Evolutionary conservation across 64 coral and sea anemone species (phyloP).

Genomic region (Astreopora myriophthalma): DNA sequence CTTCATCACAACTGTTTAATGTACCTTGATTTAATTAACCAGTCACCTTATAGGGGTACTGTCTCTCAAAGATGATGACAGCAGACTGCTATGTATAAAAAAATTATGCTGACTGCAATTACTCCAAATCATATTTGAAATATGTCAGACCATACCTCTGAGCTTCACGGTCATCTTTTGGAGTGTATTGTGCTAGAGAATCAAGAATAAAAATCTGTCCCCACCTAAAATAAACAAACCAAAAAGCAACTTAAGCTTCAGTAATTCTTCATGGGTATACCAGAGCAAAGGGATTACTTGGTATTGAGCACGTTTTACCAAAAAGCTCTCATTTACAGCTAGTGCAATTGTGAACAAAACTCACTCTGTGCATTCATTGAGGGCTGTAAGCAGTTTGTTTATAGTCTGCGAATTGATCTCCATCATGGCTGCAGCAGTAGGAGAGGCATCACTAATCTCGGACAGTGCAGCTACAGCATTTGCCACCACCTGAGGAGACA

Average conservation of each 20-base stretch:
- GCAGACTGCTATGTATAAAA: too few relatives aligned
- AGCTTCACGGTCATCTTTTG: slow-evolving; percentile 96
- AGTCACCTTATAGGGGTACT: too few relatives aligned
- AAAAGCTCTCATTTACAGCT: too few relatives aligned
- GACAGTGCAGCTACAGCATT: slow-evolving; percentile 97
- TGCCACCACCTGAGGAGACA: slow-evolving; percentile 82
- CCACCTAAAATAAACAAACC: slow-evolving; percentile 66
- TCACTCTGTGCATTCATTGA: slow-evolving; percentile 99
- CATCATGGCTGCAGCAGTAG: slow-evolving; percentile 92
- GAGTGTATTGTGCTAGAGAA: slow-evolving; percentile 93
- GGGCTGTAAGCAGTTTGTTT: slow-evolving; percentile 93
- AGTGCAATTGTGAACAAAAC: neutral
- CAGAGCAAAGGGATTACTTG: neutral
- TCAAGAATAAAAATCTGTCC: slow-evolving; percentile 99
- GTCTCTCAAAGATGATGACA: too few relatives aligned
- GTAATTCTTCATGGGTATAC: too few relatives aligned
- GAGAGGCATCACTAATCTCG: slow-evolving; percentile 95
- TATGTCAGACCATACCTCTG: slow-evolving; percentile 62
- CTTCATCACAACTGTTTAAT: too few relatives aligned
- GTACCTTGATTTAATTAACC: too few relatives aligned
- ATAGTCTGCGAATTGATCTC: slow-evolving; percentile 98
- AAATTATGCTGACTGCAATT: neutral
- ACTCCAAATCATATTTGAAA: neutral
- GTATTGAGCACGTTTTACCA: too few relatives aligned
- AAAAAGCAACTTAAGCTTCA: neutral